Base-by-base conservation (phyloP, 2,888 invertebrate species). In the Metalampra italica region DNA sequence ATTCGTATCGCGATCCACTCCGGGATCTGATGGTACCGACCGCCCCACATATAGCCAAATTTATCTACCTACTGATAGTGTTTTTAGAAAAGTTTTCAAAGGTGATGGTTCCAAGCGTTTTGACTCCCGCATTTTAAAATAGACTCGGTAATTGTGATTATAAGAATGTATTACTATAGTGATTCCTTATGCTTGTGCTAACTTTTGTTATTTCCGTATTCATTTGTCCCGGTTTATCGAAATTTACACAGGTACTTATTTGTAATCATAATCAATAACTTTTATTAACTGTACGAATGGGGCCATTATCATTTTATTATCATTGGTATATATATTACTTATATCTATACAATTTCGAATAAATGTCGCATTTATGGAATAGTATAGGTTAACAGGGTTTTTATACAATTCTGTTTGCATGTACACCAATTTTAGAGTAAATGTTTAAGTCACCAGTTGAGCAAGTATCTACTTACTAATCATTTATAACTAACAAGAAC, bases 381-480 rank as follows among this genome's bases (percentile, higher is more conserved):
- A 55, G 46, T 58, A 42, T 61, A 70, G 85, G 84, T 75, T 75
- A 79, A 82, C 85, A 85, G 85, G 85, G 85, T 84, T 75, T 68
- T 64, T 70, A 67, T 62, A 61, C 60, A 51, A 60, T 62, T 75
- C 59, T 57, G 64, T 73, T 72, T 57, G 54, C 61, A 57, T 12
- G 12, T 45, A 36, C 69, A 66, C 62, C 62, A 61, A 49, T 58
- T 43, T 48, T 43, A 38, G 37, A 47, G 32, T 38, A 8, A 8
- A 48, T 43, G 43, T 48, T 43, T 15, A 30, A 9, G 14, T 40
- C 47, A 40, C 30, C n/a, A 36, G n/a, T 32, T 36, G 36, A 36
- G n/a, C n/a, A 36, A 36, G n/a, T n/a, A 22, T 22, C 22, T 22
- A 5, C 22, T 22, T 39, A 39, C 13, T 30, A 13, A 39, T 36